These are phyloP conservation scores for Adineta ricciae DNA, from an alignment of 2,888 invertebrate species.

Conservation along the genomic window DNA sequence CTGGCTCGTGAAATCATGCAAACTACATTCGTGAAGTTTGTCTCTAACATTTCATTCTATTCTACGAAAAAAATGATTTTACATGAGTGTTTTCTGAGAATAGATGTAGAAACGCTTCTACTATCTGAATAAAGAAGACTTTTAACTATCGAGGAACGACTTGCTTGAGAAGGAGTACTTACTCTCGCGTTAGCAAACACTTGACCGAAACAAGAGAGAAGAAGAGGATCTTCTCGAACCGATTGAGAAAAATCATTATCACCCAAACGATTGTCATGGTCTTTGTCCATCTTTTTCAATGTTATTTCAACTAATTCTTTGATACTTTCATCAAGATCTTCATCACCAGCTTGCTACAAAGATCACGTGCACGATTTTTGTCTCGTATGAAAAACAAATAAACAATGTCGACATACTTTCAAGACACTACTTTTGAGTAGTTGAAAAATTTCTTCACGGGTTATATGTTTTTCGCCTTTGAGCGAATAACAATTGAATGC, in stretches of 20 bases:
- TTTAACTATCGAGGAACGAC: too few relatives aligned
- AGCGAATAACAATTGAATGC: conserved; percentile 63
- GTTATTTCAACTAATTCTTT: conserved; percentile 63
- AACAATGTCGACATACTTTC: conserved; percentile 37
- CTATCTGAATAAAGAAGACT: neutral
- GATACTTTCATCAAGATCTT: conserved; percentile 76
- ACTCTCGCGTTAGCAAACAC: neutral
- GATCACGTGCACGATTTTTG: neutral
- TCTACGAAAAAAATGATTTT: neutral
- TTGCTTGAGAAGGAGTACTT: neutral
- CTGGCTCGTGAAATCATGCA: too few relatives aligned
- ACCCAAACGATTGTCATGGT: conserved; percentile 68
- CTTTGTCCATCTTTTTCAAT: conserved; percentile 66
- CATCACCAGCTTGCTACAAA: conserved; percentile 55
- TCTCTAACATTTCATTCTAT: neutral
- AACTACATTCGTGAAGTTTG: too few relatives aligned
- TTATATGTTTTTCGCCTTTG: conserved; percentile 68
- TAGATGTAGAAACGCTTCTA: neutral
- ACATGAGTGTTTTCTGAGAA: neutral
- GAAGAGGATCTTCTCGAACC: neutral
- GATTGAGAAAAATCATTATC: conserved; percentile 58
- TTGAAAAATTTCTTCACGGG: conserved; percentile 71
- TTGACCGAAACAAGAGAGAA: neutral
- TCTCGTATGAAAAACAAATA: neutral
- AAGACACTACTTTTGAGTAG: conserved; percentile 57